These are phyloP conservation scores for Microcebus lehilahytsara DNA, from an alignment of 2,113 vertebrate genomes.

Conservation along the genomic window DNA sequence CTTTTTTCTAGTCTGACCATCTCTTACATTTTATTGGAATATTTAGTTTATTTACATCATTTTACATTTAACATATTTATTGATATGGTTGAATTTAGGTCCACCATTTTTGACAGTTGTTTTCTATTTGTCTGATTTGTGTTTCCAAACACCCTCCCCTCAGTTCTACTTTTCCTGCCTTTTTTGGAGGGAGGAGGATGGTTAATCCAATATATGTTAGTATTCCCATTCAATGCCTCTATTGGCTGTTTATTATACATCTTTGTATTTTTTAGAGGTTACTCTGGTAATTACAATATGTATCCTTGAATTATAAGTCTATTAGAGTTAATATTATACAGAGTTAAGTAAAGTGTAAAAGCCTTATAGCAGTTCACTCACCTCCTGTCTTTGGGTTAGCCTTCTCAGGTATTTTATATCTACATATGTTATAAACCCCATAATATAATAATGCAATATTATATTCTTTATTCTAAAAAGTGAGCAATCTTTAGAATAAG, in stretches of 20 bases:
- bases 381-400: background rate
- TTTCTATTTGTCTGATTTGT: background rate
- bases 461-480: background rate
- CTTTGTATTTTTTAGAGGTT: background rate
- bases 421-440: background rate
- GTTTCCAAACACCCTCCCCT: background rate
- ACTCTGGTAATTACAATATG: background rate
- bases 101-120: background rate
- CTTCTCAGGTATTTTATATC: background rate
- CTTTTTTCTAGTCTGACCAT: background rate
- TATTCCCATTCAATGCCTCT: background rate
- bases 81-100: background rate
- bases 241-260: background rate
- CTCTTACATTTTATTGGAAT: background rate
- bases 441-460: background rate
- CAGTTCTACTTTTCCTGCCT: background rate
- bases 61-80: background rate
- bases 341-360: background rate
- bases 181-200: background rate
- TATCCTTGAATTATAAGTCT: background rate
- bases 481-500: background rate
- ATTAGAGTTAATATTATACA: background rate
- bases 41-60: background rate
- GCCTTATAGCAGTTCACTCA: background rate
- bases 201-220: background rate